Conservation (phyloP, 2,888 invertebrate genomes). For the Leptinotarsa peninsularis region DNA sequence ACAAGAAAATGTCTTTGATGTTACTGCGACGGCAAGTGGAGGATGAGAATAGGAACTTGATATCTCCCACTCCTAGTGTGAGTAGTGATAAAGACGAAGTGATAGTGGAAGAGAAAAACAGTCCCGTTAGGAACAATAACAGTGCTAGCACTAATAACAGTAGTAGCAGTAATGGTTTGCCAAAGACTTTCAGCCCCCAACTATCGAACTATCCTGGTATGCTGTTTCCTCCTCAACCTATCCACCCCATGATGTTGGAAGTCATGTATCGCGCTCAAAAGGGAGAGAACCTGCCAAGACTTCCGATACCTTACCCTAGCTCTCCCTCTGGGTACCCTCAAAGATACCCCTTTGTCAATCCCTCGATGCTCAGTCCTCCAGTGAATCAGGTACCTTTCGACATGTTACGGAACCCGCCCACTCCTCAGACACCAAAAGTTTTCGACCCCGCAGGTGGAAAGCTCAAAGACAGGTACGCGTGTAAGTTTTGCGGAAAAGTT, state of each 20-base stretch:
- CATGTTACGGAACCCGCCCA: conserved; percentile 66
- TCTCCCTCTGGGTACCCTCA: conserved; percentile 66
- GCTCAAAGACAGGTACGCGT: conserved; percentile 92
- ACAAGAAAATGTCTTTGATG: conserved; percentile 75
- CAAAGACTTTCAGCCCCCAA: conserved; percentile 62
- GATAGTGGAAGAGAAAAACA: conserved; percentile 59
- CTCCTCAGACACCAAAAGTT: conserved; percentile 61
- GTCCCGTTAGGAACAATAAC: conserved; percentile 52
- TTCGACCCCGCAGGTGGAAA: conserved; percentile 72
- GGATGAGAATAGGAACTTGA: conserved; percentile 89
- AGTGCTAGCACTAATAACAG: conserved; percentile 50
- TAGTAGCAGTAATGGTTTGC: conserved; percentile 47
- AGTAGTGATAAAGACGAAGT: conserved; percentile 62
- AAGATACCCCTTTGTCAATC: conserved; percentile 67
- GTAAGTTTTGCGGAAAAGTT: conserved; percentile 97
- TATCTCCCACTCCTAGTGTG: conserved; percentile 70
- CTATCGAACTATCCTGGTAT: conserved; percentile 66
- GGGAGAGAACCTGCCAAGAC: conserved; percentile 70
- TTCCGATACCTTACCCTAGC: conserved; percentile 72
- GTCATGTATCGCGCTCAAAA: conserved; percentile 75
- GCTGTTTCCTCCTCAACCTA: conserved; percentile 72
- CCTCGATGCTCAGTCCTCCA: conserved; percentile 65
- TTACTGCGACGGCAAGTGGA: conserved; percentile 72
- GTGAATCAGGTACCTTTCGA: conserved; percentile 71
- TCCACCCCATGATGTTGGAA: conserved; percentile 79